Evolutionary conservation across 2,113 vertebrate genomes (phyloP), one percentile per base, ranked within the genome.

Genomic region (Lepus europaeus): DNA sequence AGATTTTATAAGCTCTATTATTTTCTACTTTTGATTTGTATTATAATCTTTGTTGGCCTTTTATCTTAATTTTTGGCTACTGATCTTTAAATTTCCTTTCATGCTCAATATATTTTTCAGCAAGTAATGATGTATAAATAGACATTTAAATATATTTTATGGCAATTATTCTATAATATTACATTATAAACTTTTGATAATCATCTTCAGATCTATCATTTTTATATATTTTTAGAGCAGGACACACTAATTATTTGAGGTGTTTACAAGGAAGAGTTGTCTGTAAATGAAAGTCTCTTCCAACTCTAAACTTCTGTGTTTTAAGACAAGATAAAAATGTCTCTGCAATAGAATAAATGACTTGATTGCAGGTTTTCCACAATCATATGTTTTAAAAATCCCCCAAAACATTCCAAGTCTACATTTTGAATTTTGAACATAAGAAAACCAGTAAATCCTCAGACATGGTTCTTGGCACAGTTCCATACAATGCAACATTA

Each of bases 291-390:
- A 94, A 9, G 20, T 72, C 78, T 89, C 69, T 72, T 36, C 45
- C 45, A 95, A 91, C 29, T 94, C 70, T 70, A 83, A 92, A 96
- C n/a, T 68, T 92, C 14, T n/a, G 2, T 70, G 45, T 77, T 73
- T 80, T 85, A 91, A 87, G 78, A 90, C 81, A 70, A 85, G 68
- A n/a, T 81, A 82, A 83, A 10, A 5, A 33, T 74, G 56, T 4
- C 51, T 90, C 84, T 78, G 27, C 92, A 96, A 88, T 96, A 82
- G 95, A 93, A 89, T 82, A 87, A 59, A 53, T 79, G 8, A 61
- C 16, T 23, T 89, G 9, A 79, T 82, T 93, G 3, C n/a, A 87
- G 53, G 66, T 5, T 79, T 45, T n/a, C 19, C 53, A 61, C 19
- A 74, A 70, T 91, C 73, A 56, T 76, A 31, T 91, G 2, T 85